Percentiles rank a stretch among this genome's conserved stretches.
Evolutionary conservation across 2,113 vertebrate genomes (phyloP).

Genomic region (crab-eating macaque (Macaca fascicularis)): DNA sequence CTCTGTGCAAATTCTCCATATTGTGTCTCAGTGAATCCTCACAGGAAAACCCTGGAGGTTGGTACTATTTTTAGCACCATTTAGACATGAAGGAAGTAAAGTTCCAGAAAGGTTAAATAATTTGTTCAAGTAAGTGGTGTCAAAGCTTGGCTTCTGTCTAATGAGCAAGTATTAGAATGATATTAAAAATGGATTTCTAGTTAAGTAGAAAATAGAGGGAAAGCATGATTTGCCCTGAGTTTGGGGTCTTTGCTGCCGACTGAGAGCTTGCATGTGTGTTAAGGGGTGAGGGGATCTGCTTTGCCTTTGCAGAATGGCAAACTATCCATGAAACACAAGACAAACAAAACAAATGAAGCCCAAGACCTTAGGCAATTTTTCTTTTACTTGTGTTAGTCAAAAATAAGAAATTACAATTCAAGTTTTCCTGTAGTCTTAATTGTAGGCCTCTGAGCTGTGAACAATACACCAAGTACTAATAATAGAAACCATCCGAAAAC

Average conservation of each 20-base stretch:
- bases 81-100: conserved; percentile 32
- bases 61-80: conserved; percentile 48
- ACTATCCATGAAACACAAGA: neutral
- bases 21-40: neutral
- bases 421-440: conserved; percentile 38
- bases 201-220: neutral
- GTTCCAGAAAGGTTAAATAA: conserved; percentile 54
- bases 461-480: neutral
- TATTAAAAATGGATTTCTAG: conserved; percentile 24
- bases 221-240: neutral
- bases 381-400: conserved; percentile 18
- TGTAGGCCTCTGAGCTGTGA: neutral
- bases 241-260: neutral
- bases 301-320: neutral
- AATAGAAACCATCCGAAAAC: neutral
- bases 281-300: neutral
- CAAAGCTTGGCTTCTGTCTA: conserved; percentile 47
- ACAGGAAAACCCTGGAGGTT: neutral
- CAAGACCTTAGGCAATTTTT: neutral
- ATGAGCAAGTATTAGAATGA: conserved; percentile 27
- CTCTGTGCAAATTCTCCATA: neutral
- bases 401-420: conserved; percentile 45
- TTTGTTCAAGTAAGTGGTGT: conserved; percentile 49
- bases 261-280: neutral
- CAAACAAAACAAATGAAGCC: neutral